Percentiles rank a stretch among this genome's conserved stretches.
These are phyloP conservation scores for Temnothorax unifasciatus DNA, from an alignment of 2,888 invertebrate species.

Conservation along the genomic window DNA sequence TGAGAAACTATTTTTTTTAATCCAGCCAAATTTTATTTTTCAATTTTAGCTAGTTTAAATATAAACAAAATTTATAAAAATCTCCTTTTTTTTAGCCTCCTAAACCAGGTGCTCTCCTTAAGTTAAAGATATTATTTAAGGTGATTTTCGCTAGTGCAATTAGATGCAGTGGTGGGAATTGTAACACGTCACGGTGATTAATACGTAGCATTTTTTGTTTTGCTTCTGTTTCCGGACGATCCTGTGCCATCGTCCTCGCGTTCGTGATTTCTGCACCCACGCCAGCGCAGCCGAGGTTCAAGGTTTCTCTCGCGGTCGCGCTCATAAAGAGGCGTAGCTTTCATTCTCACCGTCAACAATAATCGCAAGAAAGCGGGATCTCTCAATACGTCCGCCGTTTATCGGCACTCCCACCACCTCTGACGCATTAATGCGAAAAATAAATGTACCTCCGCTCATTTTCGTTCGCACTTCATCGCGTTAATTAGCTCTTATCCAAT, in stretches of 20 bases:
- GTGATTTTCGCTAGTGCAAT: not conserved
- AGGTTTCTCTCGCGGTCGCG: constrained; percentile 57
- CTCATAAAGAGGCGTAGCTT: constrained; percentile 61
- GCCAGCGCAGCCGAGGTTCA: constrained; percentile 60
- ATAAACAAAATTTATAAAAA: no score
- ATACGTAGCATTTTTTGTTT: not conserved
- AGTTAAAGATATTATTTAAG: not conserved
- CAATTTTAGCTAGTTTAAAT: not conserved
- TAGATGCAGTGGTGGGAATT: not conserved
- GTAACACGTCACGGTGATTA: not conserved
- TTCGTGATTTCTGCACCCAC: constrained; percentile 48
- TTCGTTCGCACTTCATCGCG: constrained; percentile 3
- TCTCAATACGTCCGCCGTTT: constrained; percentile 35
- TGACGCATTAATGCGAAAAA: constrained; percentile 45
- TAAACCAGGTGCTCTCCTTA: no score
- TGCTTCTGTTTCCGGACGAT: constrained; percentile 3
- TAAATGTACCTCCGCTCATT: not conserved
- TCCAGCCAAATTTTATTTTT: not conserved
- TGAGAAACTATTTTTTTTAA: not conserved
- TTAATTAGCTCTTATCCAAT: constrained; percentile 66
- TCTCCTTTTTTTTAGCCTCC: no score
- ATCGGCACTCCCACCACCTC: constrained; percentile 58
- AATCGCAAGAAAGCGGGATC: constrained; percentile 44
- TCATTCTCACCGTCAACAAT: constrained; percentile 56
- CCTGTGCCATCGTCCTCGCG: constrained; percentile 48